Base-by-base conservation (phyloP, 1,140 invertebrate species). In the Pachyrhynchus sulphureomaculatus region DNA sequence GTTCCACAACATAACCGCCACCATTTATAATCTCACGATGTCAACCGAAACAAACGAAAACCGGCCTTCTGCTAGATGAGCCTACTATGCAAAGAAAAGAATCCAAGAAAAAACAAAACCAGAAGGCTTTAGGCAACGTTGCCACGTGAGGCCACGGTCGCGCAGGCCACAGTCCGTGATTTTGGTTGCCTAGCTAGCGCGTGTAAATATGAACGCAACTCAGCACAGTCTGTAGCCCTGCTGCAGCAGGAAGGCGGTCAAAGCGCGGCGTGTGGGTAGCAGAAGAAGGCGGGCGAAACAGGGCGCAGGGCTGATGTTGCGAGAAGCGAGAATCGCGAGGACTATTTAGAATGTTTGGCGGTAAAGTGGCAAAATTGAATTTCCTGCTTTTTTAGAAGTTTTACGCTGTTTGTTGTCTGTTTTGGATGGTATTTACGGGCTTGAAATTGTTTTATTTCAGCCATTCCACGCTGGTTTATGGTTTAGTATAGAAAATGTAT, bases 211-310 rank as follows among this genome's bases (percentile, higher is more conserved):
- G 13, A 56, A 47, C 34, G 29, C 49, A 34, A 39, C 54, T 47
- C 60, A 34, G 32, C 55, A 48, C 49, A 13, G 34, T 52, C 48
- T 34, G 58, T 56, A 45, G 26, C 42, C 37, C 39, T 41, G 58
- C 58, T 48, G 60, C 45, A 34, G 20, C 32, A 56, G 60, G 42
- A 62, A n/a, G 52, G 59, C 18, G 24, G 45, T 29, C 49, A 54
- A 29, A 56, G 33, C 41, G 29, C 32, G 49, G 34, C 45, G 44
- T 60, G 59, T 47, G 39, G 52, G 39, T 26, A 47, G 59, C 52
- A 18, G 55, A 58, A 54, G 49, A 55, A 51, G 53, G 53, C 53
- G 53, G 34, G 26, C 53, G 36, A 24, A 34, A 33, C 61, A 64
- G 55, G 47, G 52, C 57, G 56, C 62, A 64, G 55, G 54, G 59